These are phyloP conservation scores for Ephydatia muelleri DNA, from an alignment of 37 sponge, comb jelly and placozoan species.

Conservation along the genomic window DNA sequence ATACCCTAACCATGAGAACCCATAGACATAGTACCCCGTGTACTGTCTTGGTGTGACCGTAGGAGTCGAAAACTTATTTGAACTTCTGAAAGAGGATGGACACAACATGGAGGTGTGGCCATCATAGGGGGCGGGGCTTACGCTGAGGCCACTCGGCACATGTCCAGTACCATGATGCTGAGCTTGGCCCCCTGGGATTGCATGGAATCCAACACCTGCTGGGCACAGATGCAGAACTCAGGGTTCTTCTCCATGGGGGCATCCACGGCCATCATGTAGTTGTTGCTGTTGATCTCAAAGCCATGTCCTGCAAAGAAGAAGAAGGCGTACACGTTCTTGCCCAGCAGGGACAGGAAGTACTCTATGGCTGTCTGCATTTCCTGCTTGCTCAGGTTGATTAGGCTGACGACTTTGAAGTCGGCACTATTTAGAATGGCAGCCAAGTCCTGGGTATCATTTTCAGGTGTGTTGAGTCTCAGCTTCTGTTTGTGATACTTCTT, in stretches of 20 bases:
- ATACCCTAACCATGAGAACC: conserved; percentile 60
- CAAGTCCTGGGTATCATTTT: conserved; percentile 80
- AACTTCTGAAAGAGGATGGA: background rate
- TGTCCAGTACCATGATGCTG: conserved; percentile 92
- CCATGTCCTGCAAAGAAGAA: conserved; percentile 99
- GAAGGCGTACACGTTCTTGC: conserved; percentile 90
- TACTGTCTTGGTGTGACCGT: background rate
- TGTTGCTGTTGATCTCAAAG: conserved; percentile 84
- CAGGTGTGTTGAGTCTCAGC: conserved; percentile 79
- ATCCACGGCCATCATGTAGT: conserved; percentile 97
- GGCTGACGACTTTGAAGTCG: conserved; percentile 88
- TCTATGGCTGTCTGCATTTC: conserved; percentile 92
- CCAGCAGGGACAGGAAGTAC: conserved; percentile 78
- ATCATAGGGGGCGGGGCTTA: background rate
- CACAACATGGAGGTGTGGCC: background rate
- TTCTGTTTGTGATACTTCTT: conserved; percentile 65
- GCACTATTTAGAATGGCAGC: conserved; percentile 74
- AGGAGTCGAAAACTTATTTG: background rate
- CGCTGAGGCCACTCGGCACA: conserved; percentile 83
- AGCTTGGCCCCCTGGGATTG: conserved; percentile 86
- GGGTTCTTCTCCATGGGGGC: conserved; percentile 79
- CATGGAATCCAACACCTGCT: conserved; percentile 82
- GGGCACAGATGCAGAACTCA: conserved; percentile 85
- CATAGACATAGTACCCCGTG: conserved; percentile 50
- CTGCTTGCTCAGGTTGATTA: conserved; percentile 87